These are phyloP conservation scores for Temnothorax ravouxi DNA, from an alignment of 2,888 invertebrate genomes.

Conservation along the genomic window DNA sequence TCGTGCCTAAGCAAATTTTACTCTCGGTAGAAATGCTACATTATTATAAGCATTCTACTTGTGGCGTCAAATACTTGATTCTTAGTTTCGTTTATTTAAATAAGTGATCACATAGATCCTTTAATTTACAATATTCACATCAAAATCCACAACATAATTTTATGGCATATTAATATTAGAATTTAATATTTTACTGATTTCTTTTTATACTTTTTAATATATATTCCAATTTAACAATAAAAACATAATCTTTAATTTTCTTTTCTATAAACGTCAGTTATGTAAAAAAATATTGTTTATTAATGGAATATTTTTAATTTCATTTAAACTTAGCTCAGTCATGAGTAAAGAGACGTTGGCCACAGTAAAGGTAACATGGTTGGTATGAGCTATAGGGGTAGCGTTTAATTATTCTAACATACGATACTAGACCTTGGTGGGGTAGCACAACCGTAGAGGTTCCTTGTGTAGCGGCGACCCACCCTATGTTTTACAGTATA, in stretches of 20 bases:
- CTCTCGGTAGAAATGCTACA: slow-evolving; percentile 25
- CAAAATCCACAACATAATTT: background rate
- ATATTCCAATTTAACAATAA: slow-evolving; percentile 1
- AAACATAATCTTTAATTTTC: background rate
- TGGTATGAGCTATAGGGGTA: slow-evolving; percentile 84
- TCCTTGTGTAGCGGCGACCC: slow-evolving; percentile 86
- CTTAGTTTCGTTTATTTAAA: background rate
- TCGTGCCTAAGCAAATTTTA: slow-evolving; percentile 76
- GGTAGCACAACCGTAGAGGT: slow-evolving; percentile 86
- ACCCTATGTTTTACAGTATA: slow-evolving; percentile 86
- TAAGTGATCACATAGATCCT: slow-evolving; percentile 3
- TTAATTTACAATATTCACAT: slow-evolving; percentile 19
- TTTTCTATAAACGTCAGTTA: background rate
- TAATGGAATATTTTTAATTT: slow-evolving; percentile 6
- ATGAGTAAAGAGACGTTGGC: slow-evolving; percentile 78
- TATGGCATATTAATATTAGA: background rate
- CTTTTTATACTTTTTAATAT: background rate
- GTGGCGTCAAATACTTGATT: background rate
- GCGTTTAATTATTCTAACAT: slow-evolving; percentile 81
- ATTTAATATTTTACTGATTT: slow-evolving; percentile 2
- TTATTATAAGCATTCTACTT: slow-evolving; percentile 34
- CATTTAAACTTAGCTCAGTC: slow-evolving; percentile 75
- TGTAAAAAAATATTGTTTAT: background rate
- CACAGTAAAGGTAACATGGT: slow-evolving; percentile 78
- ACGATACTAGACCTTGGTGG: slow-evolving; percentile 86